Evolutionary conservation across 2,113 vertebrate genomes (phyloP), one percentile per base, ranked within the genome.

Genomic region (Hydrochoerus hydrochaeris): DNA sequence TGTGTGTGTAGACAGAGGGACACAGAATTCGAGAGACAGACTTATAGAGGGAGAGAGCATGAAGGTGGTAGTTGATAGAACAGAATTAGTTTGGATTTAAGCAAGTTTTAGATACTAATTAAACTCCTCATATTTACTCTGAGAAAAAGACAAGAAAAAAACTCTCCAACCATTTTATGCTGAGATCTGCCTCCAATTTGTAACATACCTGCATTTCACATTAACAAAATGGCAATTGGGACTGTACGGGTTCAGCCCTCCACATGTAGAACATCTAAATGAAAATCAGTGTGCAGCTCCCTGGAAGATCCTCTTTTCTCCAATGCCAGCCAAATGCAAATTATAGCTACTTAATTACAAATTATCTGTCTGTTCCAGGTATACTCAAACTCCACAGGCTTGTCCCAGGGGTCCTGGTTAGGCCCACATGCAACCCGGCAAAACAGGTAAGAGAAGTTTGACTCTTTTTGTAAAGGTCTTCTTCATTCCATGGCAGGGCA

Each of bases 401-500:
- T n/a, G 75, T 54, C 41, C 82, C 65, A 86, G 24, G 3, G 87
- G 82, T 91, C 49, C 41, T 93, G 32, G 17, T n/a, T 78, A 85
- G 26, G 16, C 30, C 19, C 19, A n/a, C n/a, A n/a, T n/a, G n/a
- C n/a, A n/a, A n/a, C n/a, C n/a, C n/a, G n/a, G n/a, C n/a, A n/a
- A n/a, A n/a, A n/a, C n/a, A n/a, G n/a, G n/a, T n/a, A n/a, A n/a
- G n/a, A n/a, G n/a, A n/a, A n/a, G n/a, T n/a, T n/a, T n/a, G n/a
- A n/a, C n/a, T n/a, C n/a, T n/a, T 94, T 44, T 90, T 46, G 62
- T 95, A 91, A 85, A 96, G 19, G 26, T 92, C 63, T 95, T 88
- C n/a, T 77, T 54, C 46, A 89, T 83, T 84, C 41, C 49, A 85
- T 26, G 46, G n/a, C 2, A 67, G 30, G 44, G 28, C 3, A 91